Conservation (phyloP, 2,797 vertebrate genomes). For the Acestrorhynchus altus region DNA sequence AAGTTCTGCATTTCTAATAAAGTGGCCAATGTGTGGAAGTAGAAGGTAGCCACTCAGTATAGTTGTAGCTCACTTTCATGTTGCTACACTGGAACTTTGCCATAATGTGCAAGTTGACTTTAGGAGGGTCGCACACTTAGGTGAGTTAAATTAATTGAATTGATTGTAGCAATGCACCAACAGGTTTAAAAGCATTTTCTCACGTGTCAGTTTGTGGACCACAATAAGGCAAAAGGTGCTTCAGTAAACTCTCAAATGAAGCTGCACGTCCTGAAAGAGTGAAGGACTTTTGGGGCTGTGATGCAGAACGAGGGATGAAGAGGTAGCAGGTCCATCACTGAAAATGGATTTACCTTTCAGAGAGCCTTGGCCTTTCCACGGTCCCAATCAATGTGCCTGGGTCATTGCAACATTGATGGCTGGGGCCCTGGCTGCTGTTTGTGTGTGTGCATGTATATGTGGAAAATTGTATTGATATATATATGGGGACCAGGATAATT, state of each 20-base stretch:
- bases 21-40: background rate
- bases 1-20: background rate
- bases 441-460: background rate
- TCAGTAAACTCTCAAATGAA: background rate
- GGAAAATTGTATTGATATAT: background rate
- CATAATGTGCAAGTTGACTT: background rate
- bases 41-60: background rate
- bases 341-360: conserved; percentile 44
- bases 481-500: background rate
- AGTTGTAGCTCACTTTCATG: background rate
- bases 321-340: conserved; percentile 8
- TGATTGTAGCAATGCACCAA: background rate
- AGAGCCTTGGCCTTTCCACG: conserved; percentile 27
- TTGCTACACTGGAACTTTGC: background rate
- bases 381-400: conserved; percentile 19
- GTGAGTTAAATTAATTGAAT: background rate
- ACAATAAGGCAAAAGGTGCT: background rate
- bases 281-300: conserved; percentile 10
- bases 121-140: background rate
- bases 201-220: background rate
- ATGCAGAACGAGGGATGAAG: background rate
- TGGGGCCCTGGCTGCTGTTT: background rate
- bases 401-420: conserved; percentile 8
- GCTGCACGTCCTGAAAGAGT: conserved; percentile 3
- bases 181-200: background rate